Evolutionary conservation across 2,113 vertebrate species (phyloP).

Genomic region (Burhinus bistriatus): DNA sequence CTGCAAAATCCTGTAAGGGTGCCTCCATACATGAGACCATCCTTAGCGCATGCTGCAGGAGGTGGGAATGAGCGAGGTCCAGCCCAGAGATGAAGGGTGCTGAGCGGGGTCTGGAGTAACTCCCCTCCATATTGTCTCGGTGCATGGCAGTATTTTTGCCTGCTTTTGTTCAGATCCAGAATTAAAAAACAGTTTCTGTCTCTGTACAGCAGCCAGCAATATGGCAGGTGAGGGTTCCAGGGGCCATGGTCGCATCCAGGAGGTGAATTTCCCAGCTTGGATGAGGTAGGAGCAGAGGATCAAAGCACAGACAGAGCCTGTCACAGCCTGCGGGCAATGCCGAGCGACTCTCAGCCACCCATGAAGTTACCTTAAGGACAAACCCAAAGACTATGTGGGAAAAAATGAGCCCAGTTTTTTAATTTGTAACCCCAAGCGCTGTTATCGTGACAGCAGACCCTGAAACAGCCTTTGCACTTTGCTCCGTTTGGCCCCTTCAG

Average conservation of each 20-base stretch:
- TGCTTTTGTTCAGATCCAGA: background rate
- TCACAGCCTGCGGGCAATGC: background rate
- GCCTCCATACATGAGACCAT: background rate
- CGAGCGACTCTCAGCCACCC: background rate
- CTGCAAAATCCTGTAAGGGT: background rate
- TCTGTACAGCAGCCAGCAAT: background rate
- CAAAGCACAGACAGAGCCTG: background rate
- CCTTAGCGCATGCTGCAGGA: background rate
- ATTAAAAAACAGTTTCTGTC: background rate
- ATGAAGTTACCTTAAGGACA: background rate
- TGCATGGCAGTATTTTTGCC: background rate
- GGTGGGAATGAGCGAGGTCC: background rate
- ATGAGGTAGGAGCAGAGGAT: background rate
- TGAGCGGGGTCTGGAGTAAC: background rate
- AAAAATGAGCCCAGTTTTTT: background rate
- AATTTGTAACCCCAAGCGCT: background rate
- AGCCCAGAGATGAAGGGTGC: background rate
- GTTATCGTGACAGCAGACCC: background rate
- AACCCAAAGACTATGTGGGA: background rate
- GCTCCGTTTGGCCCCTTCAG: background rate
- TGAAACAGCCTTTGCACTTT: background rate
- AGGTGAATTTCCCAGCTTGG: background rate
- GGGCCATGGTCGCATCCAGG: background rate
- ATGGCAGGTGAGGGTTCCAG: background rate
- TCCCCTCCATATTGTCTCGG: fast-evolving